A percentile compares a stretch with the other conserved stretches of the same genome.
Conservation (phyloP, 2,888 invertebrate genomes). For the Parnassius apollo region DNA sequence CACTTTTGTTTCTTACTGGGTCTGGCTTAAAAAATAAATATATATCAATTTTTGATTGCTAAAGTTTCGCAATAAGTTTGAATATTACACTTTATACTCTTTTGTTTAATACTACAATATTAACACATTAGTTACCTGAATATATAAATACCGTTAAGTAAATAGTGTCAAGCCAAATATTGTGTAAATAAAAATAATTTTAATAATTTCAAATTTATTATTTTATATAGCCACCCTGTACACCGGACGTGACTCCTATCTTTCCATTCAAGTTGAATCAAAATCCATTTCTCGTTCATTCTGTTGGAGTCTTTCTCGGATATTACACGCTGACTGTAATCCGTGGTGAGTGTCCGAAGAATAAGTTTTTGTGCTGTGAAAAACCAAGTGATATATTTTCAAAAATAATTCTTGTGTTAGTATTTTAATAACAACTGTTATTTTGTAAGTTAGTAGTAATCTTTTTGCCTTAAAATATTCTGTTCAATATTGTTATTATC, state of each 20-base stretch:
- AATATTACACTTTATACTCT: too few relatives aligned
- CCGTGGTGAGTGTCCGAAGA: conserved; percentile 79
- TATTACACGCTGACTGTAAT: conserved; percentile 80
- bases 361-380: conserved; percentile 68
- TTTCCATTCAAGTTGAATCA: conserved; percentile 68
- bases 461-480: too few relatives aligned
- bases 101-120: too few relatives aligned
- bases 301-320: conserved; percentile 86
- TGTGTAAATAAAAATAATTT: not conserved
- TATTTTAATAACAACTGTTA: conserved; percentile 28
- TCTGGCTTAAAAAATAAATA: too few relatives aligned
- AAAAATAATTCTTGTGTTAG: conserved; percentile 40
- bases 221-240: conserved; percentile 44
- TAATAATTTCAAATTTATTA: conserved; percentile 20
- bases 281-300: conserved; percentile 83
- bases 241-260: conserved; percentile 67
- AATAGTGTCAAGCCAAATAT: too few relatives aligned
- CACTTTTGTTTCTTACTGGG: too few relatives aligned
- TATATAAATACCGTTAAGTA: too few relatives aligned
- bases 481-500: too few relatives aligned
- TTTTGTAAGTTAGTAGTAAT: not conserved
- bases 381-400: conserved; percentile 50
- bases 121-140: too few relatives aligned
- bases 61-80: too few relatives aligned
- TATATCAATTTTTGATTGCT: too few relatives aligned